phyloP scores from a whole-genome alignment of 2,113 vertebrate genomes.

The Larimichthys crocea region DNA sequence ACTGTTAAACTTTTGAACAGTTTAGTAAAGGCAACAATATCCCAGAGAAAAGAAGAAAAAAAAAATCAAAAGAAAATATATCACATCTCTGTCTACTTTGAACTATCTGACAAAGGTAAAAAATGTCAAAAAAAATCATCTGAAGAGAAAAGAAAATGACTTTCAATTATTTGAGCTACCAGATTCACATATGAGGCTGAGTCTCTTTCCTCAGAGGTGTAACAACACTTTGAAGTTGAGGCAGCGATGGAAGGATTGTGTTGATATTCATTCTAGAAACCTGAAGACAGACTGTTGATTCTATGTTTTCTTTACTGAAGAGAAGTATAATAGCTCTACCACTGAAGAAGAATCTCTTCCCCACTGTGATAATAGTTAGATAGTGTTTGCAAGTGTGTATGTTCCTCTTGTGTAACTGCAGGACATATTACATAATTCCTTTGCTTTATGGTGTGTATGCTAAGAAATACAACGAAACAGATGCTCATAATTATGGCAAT shows the following conservation, averaged over 20 bases:
- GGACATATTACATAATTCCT: conserved; percentile 62
- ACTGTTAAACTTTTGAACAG: not conserved
- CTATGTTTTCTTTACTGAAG: not conserved
- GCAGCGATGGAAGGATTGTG: conserved; percentile 1
- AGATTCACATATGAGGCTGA: not conserved
- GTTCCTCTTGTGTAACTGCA: conserved; percentile 26
- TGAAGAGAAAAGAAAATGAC: conserved; percentile 35
- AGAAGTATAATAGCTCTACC: not conserved
- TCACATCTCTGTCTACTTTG: not conserved
- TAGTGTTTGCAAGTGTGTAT: conserved; percentile 44
- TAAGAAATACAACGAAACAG: conserved; percentile 41
- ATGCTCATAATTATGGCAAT: conserved; percentile 52
- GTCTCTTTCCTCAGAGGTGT: not conserved
- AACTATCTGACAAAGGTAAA: conserved; percentile 13
- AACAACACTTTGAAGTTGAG: conserved; percentile 22
- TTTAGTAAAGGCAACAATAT: not conserved
- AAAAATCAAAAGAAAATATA: conserved; percentile 5
- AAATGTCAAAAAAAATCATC: conserved; percentile 27
- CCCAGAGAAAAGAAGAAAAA: not conserved
- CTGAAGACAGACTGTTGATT: conserved; percentile 26
- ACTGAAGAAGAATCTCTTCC: conserved; percentile 7
- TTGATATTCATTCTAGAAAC: conserved; percentile 17
- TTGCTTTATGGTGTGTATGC: conserved; percentile 44
- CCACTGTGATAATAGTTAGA: conserved; percentile 35
- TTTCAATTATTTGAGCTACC: conserved; percentile 31